Evolutionary conservation across 2,888 invertebrate species (phyloP), one percentile per base, ranked within the genome.

Genomic region (Amphipyra tragopoginis): DNA sequence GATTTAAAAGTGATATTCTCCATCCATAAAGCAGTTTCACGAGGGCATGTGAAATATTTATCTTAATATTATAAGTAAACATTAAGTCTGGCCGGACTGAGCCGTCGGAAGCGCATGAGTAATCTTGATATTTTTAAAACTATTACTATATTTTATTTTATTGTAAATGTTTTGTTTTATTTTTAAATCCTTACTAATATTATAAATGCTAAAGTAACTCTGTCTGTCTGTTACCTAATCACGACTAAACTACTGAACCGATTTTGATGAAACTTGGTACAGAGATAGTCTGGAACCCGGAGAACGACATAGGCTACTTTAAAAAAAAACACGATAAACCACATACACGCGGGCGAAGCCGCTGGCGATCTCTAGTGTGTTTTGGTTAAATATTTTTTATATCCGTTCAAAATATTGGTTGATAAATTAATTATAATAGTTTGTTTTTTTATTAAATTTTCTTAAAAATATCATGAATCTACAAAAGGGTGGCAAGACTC

Each of bases 11-110:
- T 92, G 90, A 93, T 69, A 93, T 93, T 93, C 91, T 92, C 91
- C 88, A 91, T 87, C 92, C 93, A 93, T 94, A 93, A 94, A 93
- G 92, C 89, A 90, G 92, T 93, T 94, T 94, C 94, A 93, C 94
- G 89, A 88, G 86, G 83, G 81, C 86, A 89, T 93, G 94, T 93
- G 94, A 94, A 94, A 94, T 94, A 93, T 94, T 93, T 94, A 93
- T 90, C 92, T 90, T 94, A 93, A 94, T 94, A 93, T 93, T 93
- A 94, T 94, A 94, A 92, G 94, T 94, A 93, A 94, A 94, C 94
- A 90, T 90, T 87, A 90, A 87, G 84, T 65, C 65, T 65, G 65
- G 86, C 84, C 69, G 81, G 80, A 79, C 80, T 79, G 85, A 79
- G 80, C 81, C 83, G 64, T 65, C 60, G 54, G 67, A 54, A 44